phyloP scores from a whole-genome alignment of 23 tunicate genomes.

The Aplidium turbinatum region DNA sequence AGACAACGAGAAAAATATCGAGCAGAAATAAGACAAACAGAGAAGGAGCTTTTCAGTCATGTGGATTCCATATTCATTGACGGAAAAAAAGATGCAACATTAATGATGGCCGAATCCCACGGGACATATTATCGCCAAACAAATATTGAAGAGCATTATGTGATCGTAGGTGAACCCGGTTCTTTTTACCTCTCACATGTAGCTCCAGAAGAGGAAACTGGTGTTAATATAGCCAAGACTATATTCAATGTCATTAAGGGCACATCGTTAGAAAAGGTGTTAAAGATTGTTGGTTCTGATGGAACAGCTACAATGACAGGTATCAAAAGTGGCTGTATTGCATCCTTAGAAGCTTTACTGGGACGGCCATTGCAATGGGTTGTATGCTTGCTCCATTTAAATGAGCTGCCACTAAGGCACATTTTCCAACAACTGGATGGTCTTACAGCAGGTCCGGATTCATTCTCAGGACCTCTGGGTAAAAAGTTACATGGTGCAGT shows the following conservation, averaged over 20 bases:
- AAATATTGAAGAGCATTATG: slow-evolving; percentile 19
- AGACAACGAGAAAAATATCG: slow-evolving; percentile 13
- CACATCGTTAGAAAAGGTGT: neutral
- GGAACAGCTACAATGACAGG: slow-evolving; percentile 42
- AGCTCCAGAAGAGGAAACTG: slow-evolving; percentile 24
- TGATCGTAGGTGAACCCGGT: slow-evolving; percentile 36
- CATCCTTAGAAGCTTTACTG: slow-evolving; percentile 7
- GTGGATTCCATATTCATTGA: slow-evolving; percentile 22
- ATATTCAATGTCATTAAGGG: slow-evolving; percentile 14
- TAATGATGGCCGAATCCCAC: neutral
- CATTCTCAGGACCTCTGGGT: slow-evolving; percentile 30
- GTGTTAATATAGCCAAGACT: slow-evolving; percentile 5
- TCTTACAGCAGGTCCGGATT: slow-evolving; percentile 6
- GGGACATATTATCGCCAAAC: slow-evolving; percentile 16
- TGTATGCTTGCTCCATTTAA: slow-evolving; percentile 23
- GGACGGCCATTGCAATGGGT: slow-evolving; percentile 23
- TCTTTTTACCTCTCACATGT: slow-evolving; percentile 18
- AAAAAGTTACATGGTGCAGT: slow-evolving; percentile 20
- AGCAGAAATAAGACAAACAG: slow-evolving; percentile 22
- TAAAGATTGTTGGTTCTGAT: slow-evolving; percentile 22
- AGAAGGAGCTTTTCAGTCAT: neutral
- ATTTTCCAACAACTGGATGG: slow-evolving; percentile 16
- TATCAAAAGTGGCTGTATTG: slow-evolving; percentile 13
- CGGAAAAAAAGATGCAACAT: slow-evolving; percentile 32
- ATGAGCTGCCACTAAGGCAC: slow-evolving; percentile 27